Conservation (phyloP, 1,140 invertebrate species). For the Drosophila tsacasi region DNA sequence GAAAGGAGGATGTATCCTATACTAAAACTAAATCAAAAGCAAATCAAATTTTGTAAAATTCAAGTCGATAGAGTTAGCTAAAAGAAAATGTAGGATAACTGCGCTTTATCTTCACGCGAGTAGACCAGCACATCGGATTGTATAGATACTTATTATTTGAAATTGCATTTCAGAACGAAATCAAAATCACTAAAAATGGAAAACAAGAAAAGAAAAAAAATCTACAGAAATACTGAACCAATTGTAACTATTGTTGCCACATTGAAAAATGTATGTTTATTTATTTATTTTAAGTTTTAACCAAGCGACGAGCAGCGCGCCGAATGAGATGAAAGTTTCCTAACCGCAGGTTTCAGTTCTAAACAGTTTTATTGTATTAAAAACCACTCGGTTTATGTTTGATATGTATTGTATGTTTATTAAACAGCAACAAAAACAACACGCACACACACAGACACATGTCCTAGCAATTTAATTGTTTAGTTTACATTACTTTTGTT, state of each 20-base stretch:
- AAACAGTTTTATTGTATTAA: constrained; percentile 64
- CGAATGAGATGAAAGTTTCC: constrained; percentile 46
- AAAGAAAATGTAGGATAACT: constrained; percentile 23
- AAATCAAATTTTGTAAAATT: constrained; percentile 57
- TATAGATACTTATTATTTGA: constrained; percentile 79
- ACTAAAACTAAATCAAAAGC: constrained; percentile 37
- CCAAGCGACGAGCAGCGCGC: constrained; percentile 37
- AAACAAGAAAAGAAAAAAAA: constrained; percentile 20
- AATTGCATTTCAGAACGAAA: constrained; percentile 77
- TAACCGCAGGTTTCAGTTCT: constrained; percentile 67
- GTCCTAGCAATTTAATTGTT: constrained; percentile 82
- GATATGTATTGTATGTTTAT: constrained; percentile 58
- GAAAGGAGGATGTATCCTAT: constrained; percentile 26
- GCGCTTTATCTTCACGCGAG: constrained; percentile 50
- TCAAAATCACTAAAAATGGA: constrained; percentile 44
- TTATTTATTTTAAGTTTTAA: constrained; percentile 81
- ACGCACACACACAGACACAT: constrained; percentile 51
- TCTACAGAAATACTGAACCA: constrained; percentile 56
- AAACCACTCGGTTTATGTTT: constrained; percentile 65
- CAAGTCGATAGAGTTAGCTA: constrained; percentile 50
- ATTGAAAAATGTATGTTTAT: constrained; percentile 80
- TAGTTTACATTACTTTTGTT: constrained; percentile 64
- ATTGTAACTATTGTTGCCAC: constrained; percentile 82
- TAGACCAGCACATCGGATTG: constrained; percentile 71
- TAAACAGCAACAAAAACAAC: constrained; percentile 47